These are phyloP conservation scores for Drosophila meridionalis DNA, from an alignment of 2,888 invertebrate genomes.

Conservation along the genomic window DNA sequence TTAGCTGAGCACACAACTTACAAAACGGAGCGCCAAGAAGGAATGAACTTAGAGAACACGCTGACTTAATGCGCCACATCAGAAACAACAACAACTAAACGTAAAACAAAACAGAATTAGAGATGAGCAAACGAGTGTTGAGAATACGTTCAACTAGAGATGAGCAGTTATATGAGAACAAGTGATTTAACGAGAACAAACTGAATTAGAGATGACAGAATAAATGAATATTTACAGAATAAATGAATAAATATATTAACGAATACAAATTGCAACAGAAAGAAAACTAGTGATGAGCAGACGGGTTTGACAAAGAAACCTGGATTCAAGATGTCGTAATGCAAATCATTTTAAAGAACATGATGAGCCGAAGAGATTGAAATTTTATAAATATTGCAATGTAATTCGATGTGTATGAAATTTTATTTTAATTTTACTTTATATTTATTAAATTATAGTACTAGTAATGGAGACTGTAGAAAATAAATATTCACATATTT, in stretches of 20 bases:
- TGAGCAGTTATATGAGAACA: neutral
- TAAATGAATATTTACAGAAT: neutral
- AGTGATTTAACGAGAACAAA: neutral
- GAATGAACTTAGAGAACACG: slow-evolving; percentile 33
- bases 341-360: too few relatives aligned
- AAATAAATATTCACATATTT: neutral
- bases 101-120: slow-evolving; percentile 26
- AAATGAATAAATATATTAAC: neutral
- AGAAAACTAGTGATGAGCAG: neutral
- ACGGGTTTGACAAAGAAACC: neutral
- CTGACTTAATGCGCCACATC: slow-evolving; percentile 46
- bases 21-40: slow-evolving; percentile 38
- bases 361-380: too few relatives aligned
- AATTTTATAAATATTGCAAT: neutral
- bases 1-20: slow-evolving; percentile 49
- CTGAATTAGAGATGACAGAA: neutral
- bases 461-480: too few relatives aligned
- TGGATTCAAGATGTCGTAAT: neutral
- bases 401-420: neutral
- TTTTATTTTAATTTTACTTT: neutral
- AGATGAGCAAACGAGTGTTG: slow-evolving; percentile 31
- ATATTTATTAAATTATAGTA: neutral
- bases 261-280: neutral
- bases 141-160: neutral
- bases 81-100: slow-evolving; percentile 18